These are phyloP conservation scores for Lacerta viridis DNA, from an alignment of 2,797 vertebrate genomes.

Conservation along the genomic window DNA sequence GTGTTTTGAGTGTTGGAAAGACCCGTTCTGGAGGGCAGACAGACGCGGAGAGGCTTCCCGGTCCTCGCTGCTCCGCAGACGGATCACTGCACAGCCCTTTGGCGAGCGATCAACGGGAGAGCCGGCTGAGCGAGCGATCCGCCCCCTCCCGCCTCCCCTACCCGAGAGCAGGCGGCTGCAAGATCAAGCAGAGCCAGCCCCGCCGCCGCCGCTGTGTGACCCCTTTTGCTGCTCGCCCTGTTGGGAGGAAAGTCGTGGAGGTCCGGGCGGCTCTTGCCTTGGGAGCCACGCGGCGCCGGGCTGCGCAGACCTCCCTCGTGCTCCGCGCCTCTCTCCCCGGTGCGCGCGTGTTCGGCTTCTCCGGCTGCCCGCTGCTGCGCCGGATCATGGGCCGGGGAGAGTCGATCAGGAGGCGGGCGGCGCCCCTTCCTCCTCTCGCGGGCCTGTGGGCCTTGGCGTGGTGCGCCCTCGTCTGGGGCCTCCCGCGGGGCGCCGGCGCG, in stretches of 20 bases:
- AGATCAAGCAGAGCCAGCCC: background rate
- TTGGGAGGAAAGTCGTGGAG: no score
- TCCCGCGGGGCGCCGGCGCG: constrained; percentile 54
- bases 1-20: background rate
- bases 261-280: constrained; percentile 38
- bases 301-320: constrained; percentile 12
- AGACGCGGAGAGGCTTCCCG: no score
- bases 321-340: constrained; percentile 14
- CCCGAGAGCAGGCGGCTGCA: background rate
- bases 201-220: background rate
- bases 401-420: background rate
- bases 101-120: background rate
- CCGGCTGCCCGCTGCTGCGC: background rate
- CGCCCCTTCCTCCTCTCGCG: constrained; percentile 54
- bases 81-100: background rate
- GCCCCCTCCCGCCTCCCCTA: constrained; percentile 1
- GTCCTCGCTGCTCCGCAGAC: background rate
- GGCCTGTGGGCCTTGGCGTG: constrained; percentile 75
- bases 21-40: no score
- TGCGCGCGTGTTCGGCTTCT: background rate
- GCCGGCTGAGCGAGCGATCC: constrained; percentile 21
- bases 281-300: constrained; percentile 22
- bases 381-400: constrained; percentile 12
- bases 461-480: constrained; percentile 58
- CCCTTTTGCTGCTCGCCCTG: background rate